A percentile compares a stretch with the other conserved stretches of the same genome.
phyloP scores from a whole-genome alignment of 1,140 invertebrate species.

The Liolophura sinensis region DNA sequence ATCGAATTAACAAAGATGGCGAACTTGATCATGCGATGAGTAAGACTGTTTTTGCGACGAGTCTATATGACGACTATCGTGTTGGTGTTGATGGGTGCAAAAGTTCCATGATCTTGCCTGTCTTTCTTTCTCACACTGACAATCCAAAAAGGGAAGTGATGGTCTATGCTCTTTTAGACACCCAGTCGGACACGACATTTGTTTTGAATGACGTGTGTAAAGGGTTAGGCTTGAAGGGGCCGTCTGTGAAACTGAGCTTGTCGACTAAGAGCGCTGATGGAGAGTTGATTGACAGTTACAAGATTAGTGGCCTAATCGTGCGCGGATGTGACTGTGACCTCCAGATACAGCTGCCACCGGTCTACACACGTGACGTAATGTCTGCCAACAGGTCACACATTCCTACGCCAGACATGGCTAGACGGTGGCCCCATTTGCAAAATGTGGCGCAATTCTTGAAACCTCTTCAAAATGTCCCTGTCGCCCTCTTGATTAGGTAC shows the following conservation, averaged over 20 bases:
- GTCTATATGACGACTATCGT: neutral
- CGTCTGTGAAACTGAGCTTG: constrained; percentile 7
- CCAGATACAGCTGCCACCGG: constrained; percentile 4
- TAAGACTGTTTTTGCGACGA: neutral
- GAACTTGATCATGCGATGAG: neutral
- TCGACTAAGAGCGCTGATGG: constrained; percentile 16
- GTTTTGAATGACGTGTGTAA: constrained; percentile 13
- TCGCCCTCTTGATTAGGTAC: too few species aligned
- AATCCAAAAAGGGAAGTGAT: constrained; percentile 14
- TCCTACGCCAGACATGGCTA: constrained; percentile 13
- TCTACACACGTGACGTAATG: constrained; percentile 19
- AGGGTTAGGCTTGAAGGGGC: constrained; percentile 9
- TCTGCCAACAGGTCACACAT: constrained; percentile 21
- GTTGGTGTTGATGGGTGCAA: constrained; percentile 13
- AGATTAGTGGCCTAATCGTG: constrained; percentile 13
- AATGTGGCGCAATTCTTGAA: too few species aligned
- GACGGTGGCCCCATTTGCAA: constrained; percentile 13
- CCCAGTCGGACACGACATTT: constrained; percentile 25
- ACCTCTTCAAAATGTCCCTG: too few species aligned
- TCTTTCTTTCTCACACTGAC: too few species aligned
- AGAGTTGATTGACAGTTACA: constrained; percentile 8
- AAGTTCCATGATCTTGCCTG: too few species aligned
- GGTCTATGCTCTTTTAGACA: constrained; percentile 22
- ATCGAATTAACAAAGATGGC: neutral
- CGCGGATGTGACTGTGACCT: constrained; percentile 8